Evolutionary conservation across 2,797 vertebrate species (phyloP).

Genomic region (Graptemys geographica): DNA sequence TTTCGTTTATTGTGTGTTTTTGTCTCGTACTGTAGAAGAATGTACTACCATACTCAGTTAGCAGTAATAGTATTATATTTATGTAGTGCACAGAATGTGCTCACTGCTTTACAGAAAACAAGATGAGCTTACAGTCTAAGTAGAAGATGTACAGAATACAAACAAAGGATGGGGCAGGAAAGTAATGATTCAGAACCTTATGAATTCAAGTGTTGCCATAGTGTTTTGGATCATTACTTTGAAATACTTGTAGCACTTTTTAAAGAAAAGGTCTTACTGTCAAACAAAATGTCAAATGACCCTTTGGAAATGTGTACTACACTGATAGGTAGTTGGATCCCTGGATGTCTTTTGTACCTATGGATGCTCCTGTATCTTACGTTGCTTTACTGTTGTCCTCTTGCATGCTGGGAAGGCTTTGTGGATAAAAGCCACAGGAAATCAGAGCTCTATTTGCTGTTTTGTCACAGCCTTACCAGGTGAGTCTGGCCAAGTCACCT

Average conservation of each 20-base stretch:
- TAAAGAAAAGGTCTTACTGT: neutral
- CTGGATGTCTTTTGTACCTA: accelerated
- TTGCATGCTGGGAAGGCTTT: neutral
- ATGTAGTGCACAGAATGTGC: neutral
- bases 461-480: neutral
- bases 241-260: neutral
- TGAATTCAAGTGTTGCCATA: accelerated
- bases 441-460: neutral
- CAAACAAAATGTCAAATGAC: neutral
- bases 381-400: accelerated
- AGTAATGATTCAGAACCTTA: neutral
- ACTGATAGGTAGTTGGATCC: accelerated
- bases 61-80: accelerated
- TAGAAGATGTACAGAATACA: accelerated
- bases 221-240: neutral
- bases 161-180: neutral
- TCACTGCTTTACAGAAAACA: neutral
- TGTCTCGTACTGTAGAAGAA: accelerated
- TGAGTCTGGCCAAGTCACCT: neutral
- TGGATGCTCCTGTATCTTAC: accelerated
- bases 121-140: accelerated
- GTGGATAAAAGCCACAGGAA: neutral
- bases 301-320: accelerated
- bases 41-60: neutral
- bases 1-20: neutral